Conservation (phyloP, 2,888 invertebrate genomes). For the Julus scandinavius region DNA sequence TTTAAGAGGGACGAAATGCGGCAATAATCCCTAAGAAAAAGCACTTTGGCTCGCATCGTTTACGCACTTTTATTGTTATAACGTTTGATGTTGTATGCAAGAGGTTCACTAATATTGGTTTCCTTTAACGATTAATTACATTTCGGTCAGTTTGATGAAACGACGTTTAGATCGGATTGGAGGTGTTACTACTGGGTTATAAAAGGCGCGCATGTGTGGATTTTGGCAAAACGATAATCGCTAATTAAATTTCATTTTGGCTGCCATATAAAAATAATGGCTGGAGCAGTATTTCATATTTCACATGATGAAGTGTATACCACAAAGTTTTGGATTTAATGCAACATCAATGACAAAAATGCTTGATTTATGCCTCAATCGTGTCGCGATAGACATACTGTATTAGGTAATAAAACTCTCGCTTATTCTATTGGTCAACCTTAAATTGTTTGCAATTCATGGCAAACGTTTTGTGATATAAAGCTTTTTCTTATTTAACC, state of each 20-base stretch:
- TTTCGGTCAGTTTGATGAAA: conserved; percentile 4
- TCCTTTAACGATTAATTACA: conserved; percentile 38
- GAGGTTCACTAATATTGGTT: conserved; percentile 26
- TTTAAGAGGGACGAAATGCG: conserved; percentile 2
- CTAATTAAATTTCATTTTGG: conserved; percentile 22
- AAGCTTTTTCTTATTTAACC: too few species aligned
- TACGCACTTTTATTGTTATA: conserved; percentile 10
- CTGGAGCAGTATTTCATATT: too few species aligned
- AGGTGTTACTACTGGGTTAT: not conserved
- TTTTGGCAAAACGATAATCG: not conserved
- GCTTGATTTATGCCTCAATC: too few species aligned
- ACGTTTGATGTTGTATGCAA: conserved; percentile 6
- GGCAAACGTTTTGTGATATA: too few species aligned
- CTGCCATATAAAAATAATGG: not conserved
- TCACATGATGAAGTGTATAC: too few species aligned
- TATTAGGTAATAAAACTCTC: too few species aligned
- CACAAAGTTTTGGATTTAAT: too few species aligned
- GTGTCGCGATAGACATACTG: too few species aligned
- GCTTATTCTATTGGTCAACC: too few species aligned
- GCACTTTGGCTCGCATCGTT: conserved; percentile 8
- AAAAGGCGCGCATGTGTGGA: not conserved
- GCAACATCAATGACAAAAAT: too few species aligned
- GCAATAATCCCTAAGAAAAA: conserved; percentile 17
- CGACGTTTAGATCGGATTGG: not conserved
- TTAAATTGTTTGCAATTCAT: too few species aligned